Base-by-base conservation (phyloP, 1,140 invertebrate species). In the Dinothrombium tinctorium region DNA sequence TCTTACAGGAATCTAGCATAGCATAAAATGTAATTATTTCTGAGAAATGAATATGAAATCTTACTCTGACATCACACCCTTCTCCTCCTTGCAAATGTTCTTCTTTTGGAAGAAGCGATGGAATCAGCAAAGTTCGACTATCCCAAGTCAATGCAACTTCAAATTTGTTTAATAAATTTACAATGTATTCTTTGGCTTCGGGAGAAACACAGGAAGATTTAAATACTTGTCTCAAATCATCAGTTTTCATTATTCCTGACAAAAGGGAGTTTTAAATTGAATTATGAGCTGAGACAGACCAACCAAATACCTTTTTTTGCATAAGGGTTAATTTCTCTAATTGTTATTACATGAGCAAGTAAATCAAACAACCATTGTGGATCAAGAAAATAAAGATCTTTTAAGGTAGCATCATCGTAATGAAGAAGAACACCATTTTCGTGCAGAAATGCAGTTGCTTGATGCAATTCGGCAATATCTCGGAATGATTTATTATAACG, bases 281-380 rank as follows among this genome's bases (percentile, higher is more conserved):
- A 26, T 5, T 39, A 43, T 6, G 4, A 32, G 32, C 31, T 4
- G 3, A 41, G n/a, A 14, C 1, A 20, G 19, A 11, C 11, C 15
- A 32, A 24, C n/a, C 17, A 40, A 26, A 15, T 37, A 66, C 69
- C 86, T 40, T 74, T 82, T 46, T 73, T 68, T 2, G 81, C 83
- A 58, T 94, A 92, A 0, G 83, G 84, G 64, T 95, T 95, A 29
- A 95, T 89, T 59, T 94, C 86, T 7, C 82, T 58, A 19, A 94
- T 84, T 0, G 87, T 90, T 7, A 96, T 81, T 0, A 95, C 84
- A 59, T 87, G 81, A 0, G 87, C 86, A 11, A 98, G 58, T 70
- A 95, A 83, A 58, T 96, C 89, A 62, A 87, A 96, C 4, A 98
- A 66, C 90, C 90, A 99, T 54, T 96, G 90, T 0, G 90, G 89